Evolutionary conservation across 2,888 invertebrate genomes (phyloP).

Genomic region (Drosophila peninsularis): DNA sequence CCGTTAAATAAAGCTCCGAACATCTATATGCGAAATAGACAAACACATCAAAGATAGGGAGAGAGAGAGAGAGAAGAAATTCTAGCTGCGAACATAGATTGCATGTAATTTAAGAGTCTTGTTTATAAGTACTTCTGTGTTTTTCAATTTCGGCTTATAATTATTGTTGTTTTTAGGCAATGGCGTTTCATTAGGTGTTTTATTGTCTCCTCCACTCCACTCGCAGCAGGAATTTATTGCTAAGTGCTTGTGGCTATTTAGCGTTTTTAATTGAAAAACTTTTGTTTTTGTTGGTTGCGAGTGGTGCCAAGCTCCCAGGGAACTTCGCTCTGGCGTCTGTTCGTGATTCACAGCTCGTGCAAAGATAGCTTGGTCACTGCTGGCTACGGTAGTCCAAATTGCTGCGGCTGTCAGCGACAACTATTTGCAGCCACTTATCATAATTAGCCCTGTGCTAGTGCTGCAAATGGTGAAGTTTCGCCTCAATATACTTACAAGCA

Average conservation of each 20-base stretch:
- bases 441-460: slow-evolving; percentile 60
- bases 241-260: slow-evolving; percentile 72
- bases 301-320: slow-evolving; percentile 16
- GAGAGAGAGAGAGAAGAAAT: background rate
- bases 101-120: slow-evolving; percentile 10
- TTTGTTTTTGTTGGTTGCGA: slow-evolving; percentile 64
- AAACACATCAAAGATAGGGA: background rate
- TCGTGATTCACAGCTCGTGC: slow-evolving; percentile 20
- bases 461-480: slow-evolving; percentile 62
- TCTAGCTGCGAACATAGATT: slow-evolving; percentile 1
- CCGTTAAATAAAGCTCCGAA: slow-evolving; percentile 18
- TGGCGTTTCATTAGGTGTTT: slow-evolving; percentile 57
- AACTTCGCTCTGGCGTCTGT: slow-evolving; percentile 14
- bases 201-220: slow-evolving; percentile 54
- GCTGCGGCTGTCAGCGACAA: slow-evolving; percentile 56
- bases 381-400: slow-evolving; percentile 37
- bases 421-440: slow-evolving; percentile 72
- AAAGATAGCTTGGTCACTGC: slow-evolving; percentile 38
- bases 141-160: slow-evolving; percentile 41
- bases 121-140: slow-evolving; percentile 14
- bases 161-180: slow-evolving; percentile 25
- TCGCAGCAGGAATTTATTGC: slow-evolving; percentile 64
- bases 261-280: slow-evolving; percentile 73
- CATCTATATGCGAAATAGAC: slow-evolving; percentile 2
- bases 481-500: slow-evolving; percentile 46